A percentile compares a stretch with the other conserved stretches of the same genome.
Evolutionary conservation across 2,797 vertebrate genomes (phyloP).

Genomic region (Echiichthys vipera): DNA sequence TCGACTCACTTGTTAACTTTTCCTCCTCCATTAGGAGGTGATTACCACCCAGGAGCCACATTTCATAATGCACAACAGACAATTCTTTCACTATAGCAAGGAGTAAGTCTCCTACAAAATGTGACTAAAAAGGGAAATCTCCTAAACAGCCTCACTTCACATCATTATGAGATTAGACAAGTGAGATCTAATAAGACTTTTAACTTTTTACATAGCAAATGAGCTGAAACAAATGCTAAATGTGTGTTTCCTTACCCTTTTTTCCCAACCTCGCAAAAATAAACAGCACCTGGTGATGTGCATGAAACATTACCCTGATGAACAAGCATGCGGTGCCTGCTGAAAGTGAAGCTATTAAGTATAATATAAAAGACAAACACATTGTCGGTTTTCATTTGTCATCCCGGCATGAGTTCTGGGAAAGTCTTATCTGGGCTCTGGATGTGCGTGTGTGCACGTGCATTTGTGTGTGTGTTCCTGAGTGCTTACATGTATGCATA

Average conservation of each 20-base stretch:
- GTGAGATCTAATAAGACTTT: slow-evolving; percentile 47
- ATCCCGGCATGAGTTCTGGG: slow-evolving; percentile 54
- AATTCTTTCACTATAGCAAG: slow-evolving; percentile 40
- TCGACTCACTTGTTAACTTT: slow-evolving; percentile 67
- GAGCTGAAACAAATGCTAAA: slow-evolving; percentile 61
- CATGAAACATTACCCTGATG: slow-evolving; percentile 78
- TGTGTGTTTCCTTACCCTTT: slow-evolving; percentile 28
- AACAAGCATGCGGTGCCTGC: slow-evolving; percentile 68
- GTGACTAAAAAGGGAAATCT: slow-evolving; percentile 40
- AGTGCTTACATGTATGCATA: slow-evolving; percentile 23
- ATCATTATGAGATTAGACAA: slow-evolving; percentile 32
- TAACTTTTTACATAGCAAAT: slow-evolving; percentile 61
- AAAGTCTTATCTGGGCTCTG: slow-evolving; percentile 55
- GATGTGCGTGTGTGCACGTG: background rate
- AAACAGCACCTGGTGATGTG: slow-evolving; percentile 75
- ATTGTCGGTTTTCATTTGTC: slow-evolving; percentile 82
- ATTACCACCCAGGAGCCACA: slow-evolving; percentile 75
- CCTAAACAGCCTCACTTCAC: slow-evolving; percentile 32
- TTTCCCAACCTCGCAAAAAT: slow-evolving; percentile 46
- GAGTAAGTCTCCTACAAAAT: slow-evolving; percentile 27
- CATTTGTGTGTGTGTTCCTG: background rate
- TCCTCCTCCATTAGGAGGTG: slow-evolving; percentile 69
- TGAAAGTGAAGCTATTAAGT: slow-evolving; percentile 79
- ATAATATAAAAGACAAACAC: slow-evolving; percentile 82
- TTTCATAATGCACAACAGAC: slow-evolving; percentile 68